Base-by-base conservation (phyloP, 2,888 invertebrate species). In the Sarcophaga carnaria region DNA sequence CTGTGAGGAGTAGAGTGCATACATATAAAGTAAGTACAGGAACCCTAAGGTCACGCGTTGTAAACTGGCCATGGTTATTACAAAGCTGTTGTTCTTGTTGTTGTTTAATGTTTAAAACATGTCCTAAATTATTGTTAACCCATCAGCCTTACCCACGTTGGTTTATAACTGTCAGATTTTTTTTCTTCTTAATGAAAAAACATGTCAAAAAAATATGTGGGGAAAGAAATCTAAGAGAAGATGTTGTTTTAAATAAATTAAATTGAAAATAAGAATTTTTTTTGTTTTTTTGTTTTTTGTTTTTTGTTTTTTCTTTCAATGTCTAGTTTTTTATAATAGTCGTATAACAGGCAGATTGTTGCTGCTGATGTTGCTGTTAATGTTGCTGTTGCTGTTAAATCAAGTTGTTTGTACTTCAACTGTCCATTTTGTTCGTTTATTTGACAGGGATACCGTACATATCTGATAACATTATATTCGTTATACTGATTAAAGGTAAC, bases 391-490 rank as follows among this genome's bases (percentile, higher is more conserved):
- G 54, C 54, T 76, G 80, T 70, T 76, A 60, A 80, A 71, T 76
- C 69, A 79, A 74, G 69, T 79, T 83, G 83, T 69, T 69, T 69
- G 22, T 78, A 86, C 83, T 85, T 83, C 87, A 86, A 88, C 86
- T 89, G 88, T 89, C 88, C 89, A 88, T 88, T 88, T 76, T 87
- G 88, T 88, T 89, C 89, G 89, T 89, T 89, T 89, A 87, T 90
- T 89, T 89, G 89, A 89, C 89, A 89, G 89, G 87, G 80, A 87
- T 89, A 88, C 77, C 90, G 88, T 92, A 91, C 92, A 92, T 92
- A 90, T 87, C 90, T 90, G 92, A 92, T 92, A 91, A 92, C 91
- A 89, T 91, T 86, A 88, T 89, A 88, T 91, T 92, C 91, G 89
- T 91, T 86, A 88, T 89, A 88, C 91, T 92, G 92, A 92, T 92